A percentile compares a stretch with the other conserved stretches of the same genome.
These are phyloP conservation scores for Troides helena DNA, from an alignment of 2,888 invertebrate genomes.

Conservation along the genomic window DNA sequence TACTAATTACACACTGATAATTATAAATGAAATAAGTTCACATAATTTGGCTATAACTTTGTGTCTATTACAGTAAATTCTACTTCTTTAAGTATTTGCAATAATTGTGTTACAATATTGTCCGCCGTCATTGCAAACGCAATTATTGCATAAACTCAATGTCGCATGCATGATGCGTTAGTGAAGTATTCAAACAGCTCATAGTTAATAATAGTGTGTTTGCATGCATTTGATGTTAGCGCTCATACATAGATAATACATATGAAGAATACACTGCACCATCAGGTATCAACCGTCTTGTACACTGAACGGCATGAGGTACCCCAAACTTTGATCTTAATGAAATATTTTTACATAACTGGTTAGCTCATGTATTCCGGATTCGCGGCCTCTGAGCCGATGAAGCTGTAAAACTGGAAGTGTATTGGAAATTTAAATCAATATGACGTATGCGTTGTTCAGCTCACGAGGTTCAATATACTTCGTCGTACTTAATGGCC, in stretches of 20 bases:
- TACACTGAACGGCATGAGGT: conserved; percentile 27
- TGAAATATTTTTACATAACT: background rate
- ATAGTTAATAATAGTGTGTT: conserved; percentile 20
- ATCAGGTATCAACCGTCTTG: background rate
- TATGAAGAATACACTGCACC: conserved; percentile 14
- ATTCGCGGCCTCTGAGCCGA: no score
- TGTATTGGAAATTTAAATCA: no score
- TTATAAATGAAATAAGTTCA: background rate
- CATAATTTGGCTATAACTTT: background rate
- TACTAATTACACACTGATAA: background rate
- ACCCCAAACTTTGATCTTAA: background rate
- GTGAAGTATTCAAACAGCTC: conserved; percentile 15
- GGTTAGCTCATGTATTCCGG: no score
- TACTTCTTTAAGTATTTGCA: background rate
- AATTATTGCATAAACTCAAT: conserved; percentile 15
- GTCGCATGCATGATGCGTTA: conserved; percentile 26
- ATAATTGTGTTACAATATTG: background rate
- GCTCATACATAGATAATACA: conserved; percentile 20
- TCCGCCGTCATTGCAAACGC: conserved; percentile 10
- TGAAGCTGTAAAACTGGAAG: no score
- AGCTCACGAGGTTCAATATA: no score
- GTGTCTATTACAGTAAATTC: background rate
- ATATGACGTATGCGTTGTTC: no score
- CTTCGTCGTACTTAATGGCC: no score
- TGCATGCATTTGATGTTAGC: conserved; percentile 26